Percentiles rank a stretch among this genome's conserved stretches.
Evolutionary conservation across 2,113 vertebrate genomes (phyloP).

Genomic region (Dendrocopos noguchii): DNA sequence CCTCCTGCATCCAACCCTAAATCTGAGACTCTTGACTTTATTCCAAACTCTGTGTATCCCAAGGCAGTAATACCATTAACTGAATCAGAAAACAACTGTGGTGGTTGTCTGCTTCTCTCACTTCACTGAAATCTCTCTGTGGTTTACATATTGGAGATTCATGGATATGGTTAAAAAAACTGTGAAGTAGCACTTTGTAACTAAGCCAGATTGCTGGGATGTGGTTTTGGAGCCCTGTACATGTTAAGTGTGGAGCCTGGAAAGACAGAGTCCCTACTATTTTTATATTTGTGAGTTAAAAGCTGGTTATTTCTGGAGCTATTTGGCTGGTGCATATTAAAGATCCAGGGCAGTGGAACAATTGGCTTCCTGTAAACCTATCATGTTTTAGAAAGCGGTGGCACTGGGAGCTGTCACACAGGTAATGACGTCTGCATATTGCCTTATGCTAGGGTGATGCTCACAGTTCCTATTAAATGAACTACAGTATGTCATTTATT

Average conservation of each 20-base stretch:
- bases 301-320: background rate
- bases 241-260: background rate
- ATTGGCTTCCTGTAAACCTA: background rate
- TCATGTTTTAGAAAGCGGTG: background rate
- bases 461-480: background rate
- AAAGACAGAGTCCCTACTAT: background rate
- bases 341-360: background rate
- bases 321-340: background rate
- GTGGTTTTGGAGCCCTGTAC: background rate
- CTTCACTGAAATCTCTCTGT: background rate
- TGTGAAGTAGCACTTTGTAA: background rate
- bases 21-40: background rate
- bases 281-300: background rate
- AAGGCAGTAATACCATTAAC: background rate
- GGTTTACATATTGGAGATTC: background rate
- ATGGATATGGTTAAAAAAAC: background rate
- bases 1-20: background rate
- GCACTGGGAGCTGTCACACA: background rate
- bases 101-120: background rate
- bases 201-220: background rate
- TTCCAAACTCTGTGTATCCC: background rate
- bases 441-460: background rate
- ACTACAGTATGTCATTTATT: background rate
- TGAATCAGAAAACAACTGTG: background rate
- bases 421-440: background rate